phyloP scores from a whole-genome alignment of 2,797 vertebrate genomes.

The Echiichthys vipera region DNA sequence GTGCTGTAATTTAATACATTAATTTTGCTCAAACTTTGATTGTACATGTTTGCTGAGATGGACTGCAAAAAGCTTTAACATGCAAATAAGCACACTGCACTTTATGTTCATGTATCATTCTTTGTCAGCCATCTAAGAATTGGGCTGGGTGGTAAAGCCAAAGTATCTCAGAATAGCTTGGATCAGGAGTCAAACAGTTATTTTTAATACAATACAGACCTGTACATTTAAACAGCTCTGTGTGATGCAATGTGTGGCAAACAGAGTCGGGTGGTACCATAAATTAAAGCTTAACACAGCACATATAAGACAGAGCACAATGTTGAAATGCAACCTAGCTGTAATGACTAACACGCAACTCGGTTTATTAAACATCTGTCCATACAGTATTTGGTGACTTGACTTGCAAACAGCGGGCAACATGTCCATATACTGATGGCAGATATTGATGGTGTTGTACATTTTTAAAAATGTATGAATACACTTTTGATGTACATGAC shows the following conservation, averaged over 20 bases:
- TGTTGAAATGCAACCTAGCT: slow-evolving; percentile 3
- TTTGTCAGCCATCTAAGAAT: background rate
- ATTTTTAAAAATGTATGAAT: background rate
- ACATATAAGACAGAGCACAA: slow-evolving; percentile 6
- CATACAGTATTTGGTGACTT: slow-evolving; percentile 10
- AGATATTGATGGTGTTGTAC: background rate
- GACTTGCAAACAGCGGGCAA: slow-evolving; percentile 6
- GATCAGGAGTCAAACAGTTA: slow-evolving; percentile 14
- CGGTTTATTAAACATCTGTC: slow-evolving; percentile 32
- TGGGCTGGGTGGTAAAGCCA: background rate
- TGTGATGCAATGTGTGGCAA: slow-evolving; percentile 30
- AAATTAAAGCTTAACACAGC: slow-evolving; percentile 8
- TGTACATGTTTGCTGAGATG: background rate
- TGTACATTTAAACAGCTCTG: background rate
- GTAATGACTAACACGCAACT: slow-evolving; percentile 8
- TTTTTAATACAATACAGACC: background rate
- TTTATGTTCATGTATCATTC: background rate
- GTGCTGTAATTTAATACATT: slow-evolving; percentile 15
- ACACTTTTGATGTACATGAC: background rate
- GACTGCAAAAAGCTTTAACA: background rate
- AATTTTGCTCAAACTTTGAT: slow-evolving; percentile 7
- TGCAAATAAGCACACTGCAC: slow-evolving; percentile 1
- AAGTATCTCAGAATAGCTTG: background rate
- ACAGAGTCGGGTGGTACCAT: background rate
- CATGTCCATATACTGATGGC: slow-evolving; percentile 6